Evolutionary conservation across 2,797 vertebrate species (phyloP).

Genomic region (Smutsia temminckii): DNA sequence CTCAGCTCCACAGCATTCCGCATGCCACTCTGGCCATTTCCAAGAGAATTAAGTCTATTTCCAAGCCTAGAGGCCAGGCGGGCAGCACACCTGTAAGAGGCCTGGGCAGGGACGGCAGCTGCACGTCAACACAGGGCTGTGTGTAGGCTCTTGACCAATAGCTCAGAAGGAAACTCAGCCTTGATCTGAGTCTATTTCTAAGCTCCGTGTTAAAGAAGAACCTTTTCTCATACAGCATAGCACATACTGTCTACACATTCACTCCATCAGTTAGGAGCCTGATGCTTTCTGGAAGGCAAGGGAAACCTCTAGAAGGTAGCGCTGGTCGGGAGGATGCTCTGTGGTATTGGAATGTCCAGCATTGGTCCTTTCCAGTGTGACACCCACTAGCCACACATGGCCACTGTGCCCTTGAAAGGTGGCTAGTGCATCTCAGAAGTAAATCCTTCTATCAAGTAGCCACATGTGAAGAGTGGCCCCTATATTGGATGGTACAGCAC

Average conservation of each 20-base stretch:
- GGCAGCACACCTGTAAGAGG: not conserved
- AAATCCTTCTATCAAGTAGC: not conserved
- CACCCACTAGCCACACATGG: not conserved
- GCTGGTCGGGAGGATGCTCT: not conserved
- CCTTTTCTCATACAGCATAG: not conserved
- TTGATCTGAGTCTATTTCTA: not conserved
- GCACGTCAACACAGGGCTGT: not conserved
- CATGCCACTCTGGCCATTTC: conserved; percentile 24
- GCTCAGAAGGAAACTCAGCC: not conserved
- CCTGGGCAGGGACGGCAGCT: accelerated
- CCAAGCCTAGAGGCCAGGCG: not conserved
- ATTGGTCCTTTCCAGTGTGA: not conserved
- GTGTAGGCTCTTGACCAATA: not conserved
- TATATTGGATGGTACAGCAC: not conserved
- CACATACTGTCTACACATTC: not conserved
- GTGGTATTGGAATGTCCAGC: not conserved
- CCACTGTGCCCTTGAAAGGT: not conserved
- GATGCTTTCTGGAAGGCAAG: not conserved
- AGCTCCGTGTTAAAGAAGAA: not conserved
- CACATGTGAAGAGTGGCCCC: not conserved
- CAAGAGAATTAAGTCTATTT: conserved; percentile 22
- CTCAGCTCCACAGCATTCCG: not conserved
- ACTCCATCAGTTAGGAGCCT: not conserved
- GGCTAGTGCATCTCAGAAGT: not conserved
- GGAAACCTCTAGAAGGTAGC: not conserved